Base-by-base conservation (phyloP, 2,888 invertebrate genomes). In the Helicoverpa assulta region DNA sequence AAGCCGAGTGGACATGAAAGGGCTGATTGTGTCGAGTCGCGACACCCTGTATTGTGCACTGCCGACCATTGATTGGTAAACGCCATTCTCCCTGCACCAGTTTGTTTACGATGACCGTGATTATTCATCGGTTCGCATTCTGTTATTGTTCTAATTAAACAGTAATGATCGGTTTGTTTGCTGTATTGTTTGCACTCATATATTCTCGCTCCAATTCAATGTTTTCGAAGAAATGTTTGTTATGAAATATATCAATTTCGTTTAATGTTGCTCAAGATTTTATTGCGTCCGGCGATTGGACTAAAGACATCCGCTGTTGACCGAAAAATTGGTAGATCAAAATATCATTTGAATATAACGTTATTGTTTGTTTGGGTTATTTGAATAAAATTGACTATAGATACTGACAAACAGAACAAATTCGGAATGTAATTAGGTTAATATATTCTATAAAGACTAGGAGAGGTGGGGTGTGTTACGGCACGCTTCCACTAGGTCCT, bases 81-180 rank as follows among this genome's bases (percentile, higher is more conserved):
- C 37, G 50, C 26, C 63, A 61, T 64, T 50, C 57, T 37, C 54
- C 29, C 10, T 29, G n/a, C 54, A 64, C 65, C 67, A 33, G 62
- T 62, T 67, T 70, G n/a, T 58, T 55, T 43, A 54, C 72, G 40
- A 55, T 67, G 56, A 37, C 52, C 66, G 51, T 70, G 62, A 66
- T 73, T 71, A 74, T 73, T 83, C 76, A 76, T 67, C 57, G 54
- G 56, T 63, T 69, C 55, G 54, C 62, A 76, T 75, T 80, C 67
- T 63, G 67, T 72, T 83, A 81, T 81, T 81, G 76, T 81, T 72
- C 70, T 81, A 75, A 82, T 78, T 76, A 67, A 65, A 63, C 73
- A 71, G 40, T 77, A 78, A 70, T 65, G 63, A 57, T 29, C 52
- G n/a, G 69, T 72, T 72, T 80, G 68, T 71, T 80, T 70, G 51